Evolutionary conservation across 1,140 invertebrate genomes (phyloP).

Genomic region (Caligus rogercresseyi): DNA sequence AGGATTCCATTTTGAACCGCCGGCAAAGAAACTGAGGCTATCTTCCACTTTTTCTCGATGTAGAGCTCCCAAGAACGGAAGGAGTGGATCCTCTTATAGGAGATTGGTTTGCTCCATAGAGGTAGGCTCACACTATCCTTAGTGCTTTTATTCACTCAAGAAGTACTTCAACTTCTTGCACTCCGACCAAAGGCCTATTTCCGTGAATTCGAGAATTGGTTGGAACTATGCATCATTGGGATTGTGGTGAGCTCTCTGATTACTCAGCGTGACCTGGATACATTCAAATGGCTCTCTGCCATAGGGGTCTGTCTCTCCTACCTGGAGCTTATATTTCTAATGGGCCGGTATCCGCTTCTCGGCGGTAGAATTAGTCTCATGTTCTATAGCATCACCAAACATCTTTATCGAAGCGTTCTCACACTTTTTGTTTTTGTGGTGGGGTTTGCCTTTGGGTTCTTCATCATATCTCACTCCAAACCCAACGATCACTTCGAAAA

Average conservation of each 20-base stretch:
- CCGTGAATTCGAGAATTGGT: conserved; percentile 12
- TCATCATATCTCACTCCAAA: conserved; percentile 7
- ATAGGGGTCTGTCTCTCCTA: conserved; percentile 12
- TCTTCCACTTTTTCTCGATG: neutral
- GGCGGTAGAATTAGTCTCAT: conserved; percentile 15
- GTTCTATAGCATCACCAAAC: conserved; percentile 17
- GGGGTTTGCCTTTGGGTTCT: conserved; percentile 18
- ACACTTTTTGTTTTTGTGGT: conserved; percentile 12
- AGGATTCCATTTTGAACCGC: neutral
- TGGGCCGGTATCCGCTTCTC: conserved; percentile 13
- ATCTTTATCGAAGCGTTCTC: neutral
- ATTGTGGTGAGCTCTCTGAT: neutral
- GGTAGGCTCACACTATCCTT: neutral
- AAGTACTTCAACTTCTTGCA: conserved; percentile 9
- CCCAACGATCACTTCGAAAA: conserved; percentile 17
- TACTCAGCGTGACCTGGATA: conserved; percentile 6
- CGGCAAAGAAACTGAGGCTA: neutral
- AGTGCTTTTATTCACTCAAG: neutral
- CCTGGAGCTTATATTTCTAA: conserved; percentile 18
- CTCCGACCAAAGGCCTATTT: conserved; percentile 1
- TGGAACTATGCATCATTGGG: conserved; percentile 1
- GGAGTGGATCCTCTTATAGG: neutral
- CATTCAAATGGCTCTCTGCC: conserved; percentile 14
- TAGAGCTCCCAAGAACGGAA: neutral
- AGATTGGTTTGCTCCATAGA: neutral